Base-by-base conservation (phyloP, 2,113 vertebrate genomes). In the Nerophis ophidion region DNA sequence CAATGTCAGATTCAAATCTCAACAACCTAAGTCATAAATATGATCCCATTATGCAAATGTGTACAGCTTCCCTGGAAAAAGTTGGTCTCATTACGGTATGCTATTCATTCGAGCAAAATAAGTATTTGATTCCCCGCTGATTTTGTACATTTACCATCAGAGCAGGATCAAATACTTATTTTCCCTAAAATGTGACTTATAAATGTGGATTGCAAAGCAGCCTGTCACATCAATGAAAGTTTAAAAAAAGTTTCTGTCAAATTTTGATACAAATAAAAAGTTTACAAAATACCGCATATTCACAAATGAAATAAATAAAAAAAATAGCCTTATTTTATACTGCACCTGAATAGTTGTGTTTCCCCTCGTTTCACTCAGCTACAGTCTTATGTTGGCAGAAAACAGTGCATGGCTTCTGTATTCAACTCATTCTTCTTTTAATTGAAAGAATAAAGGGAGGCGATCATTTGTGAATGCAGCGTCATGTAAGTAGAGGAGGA, bases 1-100 rank as follows among this genome's bases (percentile, higher is more conserved):
- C 80, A 62, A 87, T 88, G 83, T 79, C 75, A 83, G 84, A 84
- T 87, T 86, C 83, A 86, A 73, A 86, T 76, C 70, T 75, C 80
- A 82, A 87, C 81, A 66, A 44, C 10, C 9, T 70, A 84, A 85
- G 70, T 84, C 81, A 84, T 82, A 84, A 87, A 83, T 84, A 85
- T 83, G 84, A 72, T 74, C 84, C 82, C 26, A 26, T 26, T 86
- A 83, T 81, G 76, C 76, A 67, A 75, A 75, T 56, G 75, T 75
- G 79, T 74, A 82, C 70, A 71, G 60, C 70, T 60, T 71, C 68
- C 71, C 45, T 79, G 71, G 78, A 78, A 84, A 70, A 72, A 83
- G 80, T 75, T 78, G 66, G 73, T 82, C 65, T 81, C 61, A 67
- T 67, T 56, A 42, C 71, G 66, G 72, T 60, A 51, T 38, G 50